Base-by-base conservation (phyloP, 2,113 vertebrate genomes). In the Leptodactylus fuscus region DNA sequence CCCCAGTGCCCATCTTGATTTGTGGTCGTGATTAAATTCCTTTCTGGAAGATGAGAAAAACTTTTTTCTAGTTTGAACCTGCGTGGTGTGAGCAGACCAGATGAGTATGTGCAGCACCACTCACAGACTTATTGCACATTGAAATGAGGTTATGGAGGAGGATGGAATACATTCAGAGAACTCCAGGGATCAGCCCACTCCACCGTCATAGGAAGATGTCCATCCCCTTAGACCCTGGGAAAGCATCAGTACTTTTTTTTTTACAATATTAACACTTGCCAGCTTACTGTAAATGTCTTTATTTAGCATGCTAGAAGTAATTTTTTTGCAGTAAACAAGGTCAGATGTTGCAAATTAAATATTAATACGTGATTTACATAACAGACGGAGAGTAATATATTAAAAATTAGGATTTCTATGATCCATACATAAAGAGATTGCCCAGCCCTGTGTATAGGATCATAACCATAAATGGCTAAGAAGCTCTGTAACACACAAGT, bases 1-100 rank as follows among this genome's bases (percentile, higher is more conserved):
- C 97, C 92, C 96, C 96, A 0, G 95, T 95, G 90, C 95, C 96
- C 97, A 98, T 99, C 82, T 91, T 95, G 12, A 36, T 10, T 44
- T 78, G 48, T n/a, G 11, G n/a, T 13, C 32, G 41, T 22, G 22
- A 32, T 5, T 60, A 44, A 27, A 74, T 44, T 75, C 81, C 70
- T 83, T 29, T 38, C 15, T 46, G 41, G 36, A 9, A 41, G 32
- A 27, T 27, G 34, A 5, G 0, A 29, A 27, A 85, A 78, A 67
- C 10, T 67, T 65, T 22, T 77, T 53, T 51, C 71, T 36, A 48
- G 24, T 18, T 70, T 83, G 75, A 82, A 75, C 46, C 60, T 84
- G 73, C 81, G 82, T 85, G 80, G 51, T 75, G 51, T 8, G 34
- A 70, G 69, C 27, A 71, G 81, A 73, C 24, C 69, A 85, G 80